A percentile compares a stretch with the other conserved stretches of the same genome.
Conservation (phyloP, 2,113 vertebrate genomes). For the Paratilapia polleni region DNA sequence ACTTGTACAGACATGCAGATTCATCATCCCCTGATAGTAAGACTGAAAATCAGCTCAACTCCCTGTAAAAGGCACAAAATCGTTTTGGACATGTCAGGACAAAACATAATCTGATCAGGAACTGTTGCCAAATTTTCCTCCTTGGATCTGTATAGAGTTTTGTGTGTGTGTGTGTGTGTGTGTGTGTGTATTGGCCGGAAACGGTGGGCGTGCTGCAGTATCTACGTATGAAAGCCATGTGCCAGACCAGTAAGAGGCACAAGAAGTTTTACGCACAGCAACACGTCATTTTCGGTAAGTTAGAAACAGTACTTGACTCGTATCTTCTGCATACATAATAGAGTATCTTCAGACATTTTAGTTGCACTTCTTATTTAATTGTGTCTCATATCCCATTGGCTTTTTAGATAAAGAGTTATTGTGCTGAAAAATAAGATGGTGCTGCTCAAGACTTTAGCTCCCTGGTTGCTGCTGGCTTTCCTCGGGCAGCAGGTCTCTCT, state of each 20-base stretch:
- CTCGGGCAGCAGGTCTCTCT: slow-evolving; percentile 74
- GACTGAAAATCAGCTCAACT: not conserved
- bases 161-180: not conserved
- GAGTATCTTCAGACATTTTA: not conserved
- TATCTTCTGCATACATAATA: not conserved
- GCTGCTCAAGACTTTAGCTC: slow-evolving; percentile 65
- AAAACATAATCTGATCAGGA: slow-evolving; percentile 8
- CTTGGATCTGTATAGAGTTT: not conserved
- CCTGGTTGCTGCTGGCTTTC: slow-evolving; percentile 78
- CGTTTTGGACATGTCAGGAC: slow-evolving; percentile 17
- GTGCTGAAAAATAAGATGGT: slow-evolving; percentile 51
- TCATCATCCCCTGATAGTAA: not conserved
- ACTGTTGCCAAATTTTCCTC: not conserved
- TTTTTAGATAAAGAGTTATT: slow-evolving; percentile 9
- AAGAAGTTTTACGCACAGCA: slow-evolving; percentile 28
- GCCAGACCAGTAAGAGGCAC: slow-evolving; percentile 3
- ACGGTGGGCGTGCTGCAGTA: slow-evolving; percentile 79
- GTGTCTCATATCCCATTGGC: not conserved
- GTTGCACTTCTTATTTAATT: not conserved
- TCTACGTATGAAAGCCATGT: slow-evolving; percentile 76
- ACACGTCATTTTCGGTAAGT: slow-evolving; percentile 24
- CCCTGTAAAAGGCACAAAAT: not conserved
- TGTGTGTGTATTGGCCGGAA: slow-evolving; percentile 13
- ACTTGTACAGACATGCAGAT: not conserved
- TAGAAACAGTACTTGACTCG: not conserved